Percentiles rank a stretch among this genome's conserved stretches.
Evolutionary conservation across 2,888 invertebrate genomes (phyloP).

Genomic region (Drosophila niveifrons): DNA sequence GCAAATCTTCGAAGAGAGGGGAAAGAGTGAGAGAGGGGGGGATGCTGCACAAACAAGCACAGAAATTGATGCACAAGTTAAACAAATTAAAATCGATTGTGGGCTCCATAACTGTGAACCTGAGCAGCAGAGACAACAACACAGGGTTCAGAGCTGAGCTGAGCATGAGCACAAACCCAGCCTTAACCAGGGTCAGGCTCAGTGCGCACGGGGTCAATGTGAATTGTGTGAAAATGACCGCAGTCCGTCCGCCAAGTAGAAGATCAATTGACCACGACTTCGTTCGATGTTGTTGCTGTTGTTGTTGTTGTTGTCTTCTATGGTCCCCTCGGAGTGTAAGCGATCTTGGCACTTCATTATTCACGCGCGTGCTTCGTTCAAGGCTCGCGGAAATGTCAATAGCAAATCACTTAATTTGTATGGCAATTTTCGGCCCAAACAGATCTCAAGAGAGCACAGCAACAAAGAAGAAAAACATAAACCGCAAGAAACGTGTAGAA

Average conservation of each 20-base stretch:
- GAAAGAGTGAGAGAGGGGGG: slow-evolving; percentile 9
- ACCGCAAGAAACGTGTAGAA: slow-evolving; percentile 66
- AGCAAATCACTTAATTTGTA: slow-evolving; percentile 83
- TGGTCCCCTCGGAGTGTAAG: slow-evolving; percentile 58
- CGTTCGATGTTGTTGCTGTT: slow-evolving; percentile 23
- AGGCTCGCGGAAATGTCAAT: slow-evolving; percentile 80
- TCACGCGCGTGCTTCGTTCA: slow-evolving; percentile 78
- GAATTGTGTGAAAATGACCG: slow-evolving; percentile 78
- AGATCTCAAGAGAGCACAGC: slow-evolving; percentile 9
- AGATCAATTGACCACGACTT: slow-evolving; percentile 60
- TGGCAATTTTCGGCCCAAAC: slow-evolving; percentile 70
- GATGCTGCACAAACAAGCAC: slow-evolving; percentile 64
- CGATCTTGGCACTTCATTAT: slow-evolving; percentile 82
- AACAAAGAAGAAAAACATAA: slow-evolving; percentile 31
- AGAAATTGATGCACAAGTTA: slow-evolving; percentile 79
- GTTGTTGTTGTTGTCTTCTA: background rate
- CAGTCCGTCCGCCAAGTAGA: slow-evolving; percentile 32
- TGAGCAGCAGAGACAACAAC: slow-evolving; percentile 18
- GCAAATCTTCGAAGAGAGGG: background rate
- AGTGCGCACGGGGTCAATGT: slow-evolving; percentile 73
- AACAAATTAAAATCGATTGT: slow-evolving; percentile 81
- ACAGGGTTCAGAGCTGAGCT: background rate
- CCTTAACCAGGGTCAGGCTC: slow-evolving; percentile 73
- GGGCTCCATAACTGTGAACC: slow-evolving; percentile 59
- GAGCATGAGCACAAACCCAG: slow-evolving; percentile 21